Conservation (phyloP, 2,113 vertebrate genomes). For the Salvelinus namaycush region DNA sequence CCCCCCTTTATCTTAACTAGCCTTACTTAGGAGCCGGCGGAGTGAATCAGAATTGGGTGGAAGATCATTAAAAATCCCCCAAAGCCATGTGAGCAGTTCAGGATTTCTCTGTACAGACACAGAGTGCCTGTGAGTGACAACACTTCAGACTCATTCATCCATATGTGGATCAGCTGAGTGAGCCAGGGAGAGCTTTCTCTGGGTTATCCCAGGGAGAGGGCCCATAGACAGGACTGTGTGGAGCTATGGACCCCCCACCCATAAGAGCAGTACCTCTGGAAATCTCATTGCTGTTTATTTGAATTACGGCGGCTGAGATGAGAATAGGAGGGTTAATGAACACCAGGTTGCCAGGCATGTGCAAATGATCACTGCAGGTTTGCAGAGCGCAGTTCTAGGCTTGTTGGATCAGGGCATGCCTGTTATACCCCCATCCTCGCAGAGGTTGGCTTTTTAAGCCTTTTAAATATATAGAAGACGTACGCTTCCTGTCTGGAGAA, state of each 20-base stretch:
- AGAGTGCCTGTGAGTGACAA: constrained; percentile 63
- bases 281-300: constrained; percentile 81
- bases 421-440: constrained; percentile 30
- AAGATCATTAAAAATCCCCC: constrained; percentile 52
- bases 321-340: constrained; percentile 77
- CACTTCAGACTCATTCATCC: constrained; percentile 54
- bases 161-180: constrained; percentile 37
- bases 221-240: constrained; percentile 50
- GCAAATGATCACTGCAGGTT: constrained; percentile 75
- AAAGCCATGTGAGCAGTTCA: constrained; percentile 43
- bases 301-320: constrained; percentile 76
- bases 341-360: constrained; percentile 77
- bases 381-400: constrained; percentile 62
- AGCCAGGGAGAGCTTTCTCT: constrained; percentile 22
- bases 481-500: constrained; percentile 47
- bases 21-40: constrained; percentile 17
- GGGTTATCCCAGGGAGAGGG: constrained; percentile 48
- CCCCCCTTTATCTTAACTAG: constrained; percentile 34
- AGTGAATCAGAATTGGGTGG: constrained; percentile 29
- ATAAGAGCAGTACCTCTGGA: constrained; percentile 75
- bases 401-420: constrained; percentile 62
- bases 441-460: constrained; percentile 50
- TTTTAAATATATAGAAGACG: constrained; percentile 49
- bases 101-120: constrained; percentile 42
- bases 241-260: constrained; percentile 68